These are phyloP conservation scores for Oreohelix idahoensis DNA, from an alignment of 1,140 invertebrate genomes.

Conservation along the genomic window DNA sequence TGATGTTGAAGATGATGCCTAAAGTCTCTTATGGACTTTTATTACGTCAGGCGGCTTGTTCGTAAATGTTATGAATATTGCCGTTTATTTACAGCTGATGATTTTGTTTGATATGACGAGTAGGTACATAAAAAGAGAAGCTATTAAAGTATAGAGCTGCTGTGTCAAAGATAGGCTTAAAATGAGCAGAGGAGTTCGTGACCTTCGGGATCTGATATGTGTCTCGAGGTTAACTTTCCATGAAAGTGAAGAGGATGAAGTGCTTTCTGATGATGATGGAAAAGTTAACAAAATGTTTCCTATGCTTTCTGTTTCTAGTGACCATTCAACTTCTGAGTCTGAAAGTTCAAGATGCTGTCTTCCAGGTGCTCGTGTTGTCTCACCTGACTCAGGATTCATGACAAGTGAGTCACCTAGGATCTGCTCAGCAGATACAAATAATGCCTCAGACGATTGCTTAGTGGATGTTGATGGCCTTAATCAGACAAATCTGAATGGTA, in stretches of 20 bases:
- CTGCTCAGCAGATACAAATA: background rate
- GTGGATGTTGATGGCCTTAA: constrained; percentile 14
- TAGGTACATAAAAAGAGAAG: too few species aligned
- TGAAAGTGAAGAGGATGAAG: constrained; percentile 63
- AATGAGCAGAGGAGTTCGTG: constrained; percentile 70
- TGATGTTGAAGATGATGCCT: background rate
- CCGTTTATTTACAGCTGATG: background rate
- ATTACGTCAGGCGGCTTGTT: background rate
- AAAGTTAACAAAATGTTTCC: constrained; percentile 32
- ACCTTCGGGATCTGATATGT: constrained; percentile 69
- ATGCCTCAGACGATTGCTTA: background rate
- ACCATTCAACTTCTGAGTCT: background rate
- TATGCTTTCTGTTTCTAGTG: background rate
- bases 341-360: constrained; percentile 29
- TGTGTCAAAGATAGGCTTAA: background rate
- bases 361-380: constrained; percentile 29
- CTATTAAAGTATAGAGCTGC: background rate
- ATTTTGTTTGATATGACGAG: background rate
- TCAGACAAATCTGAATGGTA: constrained; percentile 3
- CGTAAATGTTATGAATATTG: background rate
- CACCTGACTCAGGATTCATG: constrained; percentile 68
- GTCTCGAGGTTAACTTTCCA: constrained; percentile 67
- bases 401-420: constrained; percentile 63
- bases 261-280: constrained; percentile 45
- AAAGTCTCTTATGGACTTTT: background rate